Base-by-base conservation (phyloP, 2,113 vertebrate species). In the Callionymus lyra region DNA sequence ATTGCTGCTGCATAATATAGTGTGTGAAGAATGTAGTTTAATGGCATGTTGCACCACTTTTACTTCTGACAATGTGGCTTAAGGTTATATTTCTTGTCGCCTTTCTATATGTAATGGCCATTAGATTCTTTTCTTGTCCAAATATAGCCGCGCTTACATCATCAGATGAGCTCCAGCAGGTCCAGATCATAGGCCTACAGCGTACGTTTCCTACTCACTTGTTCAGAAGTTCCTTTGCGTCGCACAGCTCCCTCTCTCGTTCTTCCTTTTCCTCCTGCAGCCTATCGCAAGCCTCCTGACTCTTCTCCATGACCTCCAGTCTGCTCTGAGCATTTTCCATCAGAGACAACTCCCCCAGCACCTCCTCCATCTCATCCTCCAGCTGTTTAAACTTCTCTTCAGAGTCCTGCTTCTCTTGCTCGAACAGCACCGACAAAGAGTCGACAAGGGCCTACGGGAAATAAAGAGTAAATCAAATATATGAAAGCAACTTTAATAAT, bases 341-440 rank as follows among this genome's bases (percentile, higher is more conserved):
- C 12, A 68, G 53, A 16, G 87, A 81, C 5, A 97, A 77, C 51
- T 94, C 93, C n/a, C 82, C 83, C 50, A 95, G 65, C 6, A 85
- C 75, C 27, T 78, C 86, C 47, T 86, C 89, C 59, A 97, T 65
- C 68, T 93, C 90, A 41, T 82, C 83, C 44, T 89, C 73, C 33
- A 97, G 62, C 55, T 87, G 44, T 6, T 3, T 49, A n/a, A 76
- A 72, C 33, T 79, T 86, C 38, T 74, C 79, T 33, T 75, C 65
- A 2, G 85, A 63, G 19, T 89, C 86, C 16, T 84, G 74, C 67
- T 89, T 82, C 44, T 89, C 70, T 6, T 71, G 75, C 11, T 72
- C 56, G 32, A 95, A 54, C 47, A 85, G 73, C 56, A 83, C 78
- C 9, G 81, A 79, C 47, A 90, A 54, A 11, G 70, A 77, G 27